These are phyloP conservation scores for Artemisiospiza belli DNA, from an alignment of 2,113 vertebrate genomes.

Conservation along the genomic window DNA sequence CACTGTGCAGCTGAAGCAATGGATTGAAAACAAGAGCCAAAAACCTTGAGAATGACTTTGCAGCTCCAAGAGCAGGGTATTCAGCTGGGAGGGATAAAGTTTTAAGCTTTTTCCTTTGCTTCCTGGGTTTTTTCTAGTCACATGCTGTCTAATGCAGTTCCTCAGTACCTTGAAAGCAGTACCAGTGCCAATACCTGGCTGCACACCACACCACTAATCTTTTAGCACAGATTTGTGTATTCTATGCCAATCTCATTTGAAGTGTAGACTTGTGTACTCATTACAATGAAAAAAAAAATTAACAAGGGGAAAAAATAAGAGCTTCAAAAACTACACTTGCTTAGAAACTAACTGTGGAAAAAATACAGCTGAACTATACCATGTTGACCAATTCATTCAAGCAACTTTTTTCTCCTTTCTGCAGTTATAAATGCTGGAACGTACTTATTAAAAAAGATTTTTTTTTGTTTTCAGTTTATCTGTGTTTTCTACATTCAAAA, in stretches of 20 bases:
- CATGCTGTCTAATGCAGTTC: neutral
- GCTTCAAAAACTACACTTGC: neutral
- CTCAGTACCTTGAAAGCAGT: neutral
- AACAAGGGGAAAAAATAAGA: neutral
- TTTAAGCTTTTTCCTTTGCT: neutral
- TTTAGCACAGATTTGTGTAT: neutral
- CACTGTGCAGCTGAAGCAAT: neutral
- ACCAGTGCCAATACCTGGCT: neutral
- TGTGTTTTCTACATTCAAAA: neutral
- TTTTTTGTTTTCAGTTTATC: neutral
- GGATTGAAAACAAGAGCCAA: neutral
- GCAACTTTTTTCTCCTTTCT: neutral
- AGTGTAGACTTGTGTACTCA: neutral
- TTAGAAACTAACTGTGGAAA: neutral
- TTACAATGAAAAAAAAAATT: neutral
- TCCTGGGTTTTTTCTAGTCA: neutral
- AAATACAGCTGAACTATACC: neutral
- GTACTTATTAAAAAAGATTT: neutral
- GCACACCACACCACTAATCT: neutral
- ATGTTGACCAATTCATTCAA: neutral
- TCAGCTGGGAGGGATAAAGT: neutral
- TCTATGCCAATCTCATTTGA: neutral
- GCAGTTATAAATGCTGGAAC: neutral
- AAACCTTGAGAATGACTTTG: neutral
- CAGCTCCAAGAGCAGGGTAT: neutral